Percentiles rank a stretch among this genome's conserved stretches.
phyloP scores from a whole-genome alignment of 1,140 invertebrate genomes.

The Drosophila santomea region DNA sequence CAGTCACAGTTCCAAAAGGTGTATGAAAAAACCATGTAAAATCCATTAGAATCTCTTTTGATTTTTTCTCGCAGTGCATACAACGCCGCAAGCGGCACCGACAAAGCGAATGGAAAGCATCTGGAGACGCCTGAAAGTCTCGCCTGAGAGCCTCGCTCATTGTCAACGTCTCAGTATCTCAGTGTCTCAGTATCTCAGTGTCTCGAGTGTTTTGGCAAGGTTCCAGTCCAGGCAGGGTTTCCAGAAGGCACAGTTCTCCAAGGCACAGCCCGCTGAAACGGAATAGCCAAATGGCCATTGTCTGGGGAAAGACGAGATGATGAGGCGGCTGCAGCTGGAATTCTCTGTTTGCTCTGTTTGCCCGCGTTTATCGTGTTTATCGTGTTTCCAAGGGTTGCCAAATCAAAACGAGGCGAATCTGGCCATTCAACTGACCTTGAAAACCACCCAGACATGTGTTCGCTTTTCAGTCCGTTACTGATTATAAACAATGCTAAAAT shows the following conservation, averaged over 20 bases:
- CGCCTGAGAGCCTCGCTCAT: slow-evolving; percentile 70
- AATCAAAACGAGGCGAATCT: slow-evolving; percentile 27
- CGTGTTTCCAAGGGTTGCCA: slow-evolving; percentile 34
- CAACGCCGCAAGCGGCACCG: slow-evolving; percentile 38
- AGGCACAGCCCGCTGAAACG: slow-evolving; percentile 34
- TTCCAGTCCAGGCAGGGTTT: slow-evolving; percentile 42
- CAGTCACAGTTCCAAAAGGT: no score
- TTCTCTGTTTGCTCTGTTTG: slow-evolving; percentile 12
- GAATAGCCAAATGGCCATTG: slow-evolving; percentile 59
- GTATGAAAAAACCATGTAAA: neutral
- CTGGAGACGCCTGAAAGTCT: slow-evolving; percentile 60
- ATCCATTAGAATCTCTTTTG: no score
- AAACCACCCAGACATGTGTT: slow-evolving; percentile 38
- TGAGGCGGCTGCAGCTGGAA: slow-evolving; percentile 12
- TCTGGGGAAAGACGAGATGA: slow-evolving; percentile 56
- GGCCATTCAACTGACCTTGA: slow-evolving; percentile 50
- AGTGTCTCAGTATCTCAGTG: slow-evolving; percentile 15
- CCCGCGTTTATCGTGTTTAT: slow-evolving; percentile 43
- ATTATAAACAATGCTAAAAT: slow-evolving; percentile 32
- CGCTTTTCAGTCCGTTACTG: slow-evolving; percentile 6
- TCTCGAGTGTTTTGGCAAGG: slow-evolving; percentile 54
- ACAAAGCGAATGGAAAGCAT: slow-evolving; percentile 31
- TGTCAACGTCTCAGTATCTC: slow-evolving; percentile 37
- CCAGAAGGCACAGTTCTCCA: slow-evolving; percentile 18
- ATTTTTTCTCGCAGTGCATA: slow-evolving; percentile 3